A percentile compares a stretch with the other conserved stretches of the same genome.
Conservation (phyloP, 2,888 invertebrate genomes). For the Apocheima hispidaria region DNA sequence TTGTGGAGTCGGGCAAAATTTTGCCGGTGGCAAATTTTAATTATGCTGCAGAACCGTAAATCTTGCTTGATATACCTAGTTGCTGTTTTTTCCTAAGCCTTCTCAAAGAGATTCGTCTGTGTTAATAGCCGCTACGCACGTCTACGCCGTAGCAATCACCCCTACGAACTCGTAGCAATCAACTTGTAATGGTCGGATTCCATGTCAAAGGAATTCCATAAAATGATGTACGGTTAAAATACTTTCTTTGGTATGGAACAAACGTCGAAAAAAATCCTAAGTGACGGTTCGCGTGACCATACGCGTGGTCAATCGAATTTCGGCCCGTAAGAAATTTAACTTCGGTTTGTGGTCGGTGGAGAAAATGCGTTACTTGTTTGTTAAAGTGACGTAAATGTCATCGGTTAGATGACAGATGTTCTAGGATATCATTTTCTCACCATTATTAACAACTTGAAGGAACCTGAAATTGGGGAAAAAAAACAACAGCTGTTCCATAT, state of each 20-base stretch:
- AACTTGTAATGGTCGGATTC: constrained; percentile 79
- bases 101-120: neutral
- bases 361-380: constrained; percentile 5
- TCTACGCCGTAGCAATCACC: constrained; percentile 53
- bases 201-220: constrained; percentile 81
- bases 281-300: constrained; percentile 77
- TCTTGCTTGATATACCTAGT: too few relatives aligned
- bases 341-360: constrained; percentile 15
- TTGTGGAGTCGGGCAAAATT: too few relatives aligned
- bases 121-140: constrained; percentile 48
- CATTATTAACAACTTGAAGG: too few relatives aligned
- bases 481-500: too few relatives aligned
- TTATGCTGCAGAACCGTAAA: too few relatives aligned
- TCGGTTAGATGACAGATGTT: too few relatives aligned
- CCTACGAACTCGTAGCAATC: constrained; percentile 72
- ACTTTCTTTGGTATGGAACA: constrained; percentile 60
- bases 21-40: too few relatives aligned
- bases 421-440: too few relatives aligned
- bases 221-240: constrained; percentile 61
- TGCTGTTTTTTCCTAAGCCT: neutral
- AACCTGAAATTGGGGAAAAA: too few relatives aligned
- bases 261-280: constrained; percentile 76
- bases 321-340: constrained; percentile 47
- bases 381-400: too few relatives aligned
- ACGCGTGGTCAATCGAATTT: constrained; percentile 73